Conservation (phyloP, 2,113 vertebrate genomes). For the Guaruba guarouba region DNA sequence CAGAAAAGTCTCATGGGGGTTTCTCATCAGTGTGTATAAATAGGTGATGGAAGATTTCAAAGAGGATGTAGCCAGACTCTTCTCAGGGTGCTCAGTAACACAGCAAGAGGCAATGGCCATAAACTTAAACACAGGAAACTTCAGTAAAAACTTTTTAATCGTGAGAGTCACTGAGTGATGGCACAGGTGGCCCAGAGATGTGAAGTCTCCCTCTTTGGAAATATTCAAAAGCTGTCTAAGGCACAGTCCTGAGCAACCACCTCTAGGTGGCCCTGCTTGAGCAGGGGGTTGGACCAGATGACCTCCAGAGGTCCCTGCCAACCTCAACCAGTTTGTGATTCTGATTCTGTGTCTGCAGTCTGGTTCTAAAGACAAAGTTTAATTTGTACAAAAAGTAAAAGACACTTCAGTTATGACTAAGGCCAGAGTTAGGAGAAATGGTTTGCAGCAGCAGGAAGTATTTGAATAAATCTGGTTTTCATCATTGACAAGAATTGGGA, state of each 20-base stretch:
- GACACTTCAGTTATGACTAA: neutral
- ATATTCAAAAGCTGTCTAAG: neutral
- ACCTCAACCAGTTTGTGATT: neutral
- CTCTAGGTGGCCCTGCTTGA: neutral
- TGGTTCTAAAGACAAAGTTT: neutral
- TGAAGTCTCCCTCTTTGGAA: neutral
- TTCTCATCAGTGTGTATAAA: neutral
- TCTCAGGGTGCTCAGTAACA: neutral
- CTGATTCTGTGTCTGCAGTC: neutral
- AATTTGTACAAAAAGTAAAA: conserved; percentile 15
- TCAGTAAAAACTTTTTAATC: neutral
- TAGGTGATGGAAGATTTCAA: neutral
- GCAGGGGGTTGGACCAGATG: neutral
- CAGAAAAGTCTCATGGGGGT: neutral
- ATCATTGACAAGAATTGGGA: neutral
- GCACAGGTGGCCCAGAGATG: neutral
- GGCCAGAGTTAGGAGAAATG: neutral
- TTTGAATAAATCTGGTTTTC: neutral
- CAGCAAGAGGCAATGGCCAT: neutral
- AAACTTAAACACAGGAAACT: neutral
- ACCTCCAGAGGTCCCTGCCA: neutral
- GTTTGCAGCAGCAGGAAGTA: neutral
- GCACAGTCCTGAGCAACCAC: neutral
- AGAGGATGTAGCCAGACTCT: neutral
- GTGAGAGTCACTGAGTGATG: neutral